Evolutionary conservation across 2,797 vertebrate species (phyloP).

Genomic region (Enteromius mattozi): DNA sequence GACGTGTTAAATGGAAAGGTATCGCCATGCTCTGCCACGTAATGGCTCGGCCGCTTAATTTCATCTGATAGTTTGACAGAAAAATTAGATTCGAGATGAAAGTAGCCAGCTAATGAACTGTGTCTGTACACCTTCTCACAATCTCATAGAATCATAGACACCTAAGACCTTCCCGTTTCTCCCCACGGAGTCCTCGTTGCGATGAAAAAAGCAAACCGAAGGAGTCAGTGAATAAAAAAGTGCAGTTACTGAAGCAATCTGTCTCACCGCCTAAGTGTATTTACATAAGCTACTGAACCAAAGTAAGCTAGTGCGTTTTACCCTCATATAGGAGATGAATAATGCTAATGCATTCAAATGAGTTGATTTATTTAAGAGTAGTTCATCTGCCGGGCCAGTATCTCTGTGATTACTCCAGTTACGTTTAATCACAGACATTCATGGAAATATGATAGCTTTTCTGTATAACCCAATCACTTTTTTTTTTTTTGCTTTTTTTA

Average conservation of each 20-base stretch:
- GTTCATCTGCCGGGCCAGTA: slow-evolving; percentile 10
- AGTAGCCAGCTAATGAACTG: slow-evolving; percentile 50
- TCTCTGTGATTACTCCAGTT: slow-evolving; percentile 11
- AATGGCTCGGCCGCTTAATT: slow-evolving; percentile 53
- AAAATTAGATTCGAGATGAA: slow-evolving; percentile 52
- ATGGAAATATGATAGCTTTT: slow-evolving; percentile 2
- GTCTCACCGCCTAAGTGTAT: slow-evolving; percentile 18
- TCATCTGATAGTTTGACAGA: slow-evolving; percentile 53
- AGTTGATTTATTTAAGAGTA: slow-evolving; percentile 30
- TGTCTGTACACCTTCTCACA: slow-evolving; percentile 36
- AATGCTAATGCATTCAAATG: slow-evolving; percentile 5
- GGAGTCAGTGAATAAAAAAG: slow-evolving; percentile 26
- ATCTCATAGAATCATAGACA: slow-evolving; percentile 19
- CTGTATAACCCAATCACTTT: slow-evolving; percentile 2
- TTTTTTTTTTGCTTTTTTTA: neutral
- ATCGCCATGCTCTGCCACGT: slow-evolving; percentile 48
- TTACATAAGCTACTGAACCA: slow-evolving; percentile 31
- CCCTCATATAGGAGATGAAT: neutral
- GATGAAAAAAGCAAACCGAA: slow-evolving; percentile 26
- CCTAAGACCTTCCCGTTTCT: neutral
- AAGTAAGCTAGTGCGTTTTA: neutral
- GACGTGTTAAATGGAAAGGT: slow-evolving; percentile 61
- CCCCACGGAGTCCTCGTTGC: neutral
- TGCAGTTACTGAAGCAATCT: slow-evolving; percentile 7
- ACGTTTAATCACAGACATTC: slow-evolving; percentile 1